phyloP scores from a whole-genome alignment of 2,888 invertebrate species.

The Dasypogon diadema region DNA sequence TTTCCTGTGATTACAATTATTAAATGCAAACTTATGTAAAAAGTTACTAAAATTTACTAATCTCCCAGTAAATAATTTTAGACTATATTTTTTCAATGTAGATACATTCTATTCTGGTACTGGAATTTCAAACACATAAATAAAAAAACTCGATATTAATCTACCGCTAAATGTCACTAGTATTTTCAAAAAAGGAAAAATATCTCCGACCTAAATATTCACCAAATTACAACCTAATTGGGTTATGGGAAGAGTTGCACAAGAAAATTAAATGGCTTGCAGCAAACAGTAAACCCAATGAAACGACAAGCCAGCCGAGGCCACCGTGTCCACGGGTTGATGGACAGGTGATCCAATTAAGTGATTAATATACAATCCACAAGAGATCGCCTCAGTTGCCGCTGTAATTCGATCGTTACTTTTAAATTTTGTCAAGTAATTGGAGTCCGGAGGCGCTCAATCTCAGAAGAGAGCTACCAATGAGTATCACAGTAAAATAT shows the following conservation, averaged over 20 bases:
- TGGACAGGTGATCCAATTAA: constrained; percentile 42
- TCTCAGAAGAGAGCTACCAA: not conserved
- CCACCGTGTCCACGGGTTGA: not conserved
- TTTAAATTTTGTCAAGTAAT: constrained; percentile 6
- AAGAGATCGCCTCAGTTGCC: constrained; percentile 4
- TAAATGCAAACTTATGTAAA: too few relatives aligned
- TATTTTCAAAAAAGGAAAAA: constrained; percentile 29
- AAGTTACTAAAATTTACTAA: too few relatives aligned
- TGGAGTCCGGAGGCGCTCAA: constrained; percentile 33
- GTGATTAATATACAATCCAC: constrained; percentile 33
- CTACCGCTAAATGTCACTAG: not conserved
- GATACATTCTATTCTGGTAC: too few relatives aligned
- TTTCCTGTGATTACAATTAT: too few relatives aligned
- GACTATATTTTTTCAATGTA: too few relatives aligned
- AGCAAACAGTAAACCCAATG: not conserved
- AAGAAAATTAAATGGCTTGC: constrained; percentile 12
- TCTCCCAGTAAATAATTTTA: too few relatives aligned
- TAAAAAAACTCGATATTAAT: too few relatives aligned
- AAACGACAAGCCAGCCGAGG: too few relatives aligned
- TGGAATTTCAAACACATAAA: too few relatives aligned
- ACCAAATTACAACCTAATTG: constrained; percentile 32
- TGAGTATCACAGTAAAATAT: too few relatives aligned
- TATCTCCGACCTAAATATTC: constrained; percentile 19
- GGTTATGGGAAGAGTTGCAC: constrained; percentile 34
- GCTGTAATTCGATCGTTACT: not conserved